Conservation (phyloP, 1,140 invertebrate species). For the Megathymus violae region DNA sequence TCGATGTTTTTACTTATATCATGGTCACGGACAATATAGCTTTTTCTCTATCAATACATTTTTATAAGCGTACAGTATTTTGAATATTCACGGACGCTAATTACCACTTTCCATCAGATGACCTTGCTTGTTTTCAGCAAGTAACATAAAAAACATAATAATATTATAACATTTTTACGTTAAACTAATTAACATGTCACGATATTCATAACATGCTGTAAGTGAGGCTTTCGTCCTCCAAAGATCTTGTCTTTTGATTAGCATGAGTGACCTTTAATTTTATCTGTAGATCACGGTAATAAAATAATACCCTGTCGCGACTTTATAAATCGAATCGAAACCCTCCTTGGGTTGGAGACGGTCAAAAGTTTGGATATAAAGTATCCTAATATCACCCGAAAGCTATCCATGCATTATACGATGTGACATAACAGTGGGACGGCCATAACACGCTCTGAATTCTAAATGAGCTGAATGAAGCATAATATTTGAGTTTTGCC, state of each 20-base stretch:
- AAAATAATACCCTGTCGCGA: constrained; percentile 11
- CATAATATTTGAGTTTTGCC: constrained; percentile 45
- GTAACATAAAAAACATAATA: neutral
- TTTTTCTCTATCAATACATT: too few relatives aligned
- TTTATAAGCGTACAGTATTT: too few relatives aligned
- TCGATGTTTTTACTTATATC: too few relatives aligned
- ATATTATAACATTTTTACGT: neutral
- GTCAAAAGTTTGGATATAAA: constrained; percentile 32
- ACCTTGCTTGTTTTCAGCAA: neutral
- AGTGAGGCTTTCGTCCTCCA: constrained; percentile 1
- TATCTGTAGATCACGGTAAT: constrained; percentile 1
- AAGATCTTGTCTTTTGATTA: constrained; percentile 5
- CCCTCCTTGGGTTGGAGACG: neutral
- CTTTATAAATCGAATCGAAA: constrained; percentile 5
- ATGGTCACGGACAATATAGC: too few relatives aligned
- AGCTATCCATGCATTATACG: constrained; percentile 37
- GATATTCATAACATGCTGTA: neutral
- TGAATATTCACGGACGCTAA: too few relatives aligned
- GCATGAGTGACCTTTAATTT: constrained; percentile 1
- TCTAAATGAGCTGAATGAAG: constrained; percentile 46
- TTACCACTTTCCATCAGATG: neutral
- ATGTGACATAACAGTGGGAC: constrained; percentile 41
- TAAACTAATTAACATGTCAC: neutral
- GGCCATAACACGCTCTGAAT: constrained; percentile 45
- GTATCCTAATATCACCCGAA: constrained; percentile 34